Conservation (phyloP, 2,888 invertebrate genomes). For the Exocentrus adspersus region DNA sequence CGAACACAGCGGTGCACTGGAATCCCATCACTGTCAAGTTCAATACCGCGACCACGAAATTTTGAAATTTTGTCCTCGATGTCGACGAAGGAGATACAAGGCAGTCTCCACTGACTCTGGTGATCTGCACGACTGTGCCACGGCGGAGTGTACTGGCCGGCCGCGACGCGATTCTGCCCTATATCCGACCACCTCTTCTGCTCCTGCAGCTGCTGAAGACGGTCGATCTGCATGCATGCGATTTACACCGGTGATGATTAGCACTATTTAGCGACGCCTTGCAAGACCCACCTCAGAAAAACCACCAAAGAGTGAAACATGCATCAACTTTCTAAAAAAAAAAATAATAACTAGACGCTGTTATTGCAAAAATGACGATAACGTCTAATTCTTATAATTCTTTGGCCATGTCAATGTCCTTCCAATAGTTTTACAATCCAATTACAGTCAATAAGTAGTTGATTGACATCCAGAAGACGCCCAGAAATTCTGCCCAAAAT, state of each 20-base stretch:
- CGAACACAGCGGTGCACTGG: conserved; percentile 29
- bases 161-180: conserved; percentile 55
- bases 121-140: conserved; percentile 30
- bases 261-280: conserved; percentile 7
- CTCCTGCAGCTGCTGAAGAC: conserved; percentile 9
- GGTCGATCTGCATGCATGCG: conserved; percentile 4
- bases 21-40: conserved; percentile 34
- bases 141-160: conserved; percentile 27
- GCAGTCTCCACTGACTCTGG: conserved; percentile 15
- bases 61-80: conserved; percentile 22
- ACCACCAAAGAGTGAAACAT: too few species aligned
- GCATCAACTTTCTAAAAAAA: too few species aligned
- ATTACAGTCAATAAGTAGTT: too few species aligned
- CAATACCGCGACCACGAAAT: conserved; percentile 25
- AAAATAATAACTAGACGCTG: too few species aligned
- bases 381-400: too few species aligned
- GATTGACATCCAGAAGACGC: too few species aligned
- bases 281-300: too few species aligned
- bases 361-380: too few species aligned
- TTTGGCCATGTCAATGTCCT: too few species aligned
- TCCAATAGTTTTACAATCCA: too few species aligned
- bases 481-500: too few species aligned
- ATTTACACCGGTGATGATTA: conserved; percentile 18
- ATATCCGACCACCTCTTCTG: conserved; percentile 55
- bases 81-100: conserved; percentile 15